These are phyloP conservation scores for Heliconius congener DNA, from an alignment of 1,140 invertebrate species.

Conservation along the genomic window DNA sequence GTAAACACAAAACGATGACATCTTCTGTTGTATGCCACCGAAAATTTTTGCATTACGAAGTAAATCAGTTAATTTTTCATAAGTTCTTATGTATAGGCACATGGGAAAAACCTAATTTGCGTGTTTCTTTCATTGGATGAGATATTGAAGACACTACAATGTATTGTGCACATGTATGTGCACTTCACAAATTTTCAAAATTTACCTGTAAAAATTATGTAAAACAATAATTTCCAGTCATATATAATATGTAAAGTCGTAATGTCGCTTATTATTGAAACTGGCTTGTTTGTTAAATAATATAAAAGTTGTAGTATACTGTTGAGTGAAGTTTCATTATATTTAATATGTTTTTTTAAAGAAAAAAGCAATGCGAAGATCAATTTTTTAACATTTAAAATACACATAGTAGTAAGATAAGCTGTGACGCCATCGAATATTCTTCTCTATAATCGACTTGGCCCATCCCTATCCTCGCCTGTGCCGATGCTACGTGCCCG, in stretches of 20 bases:
- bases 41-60: not conserved
- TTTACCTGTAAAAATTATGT: not conserved
- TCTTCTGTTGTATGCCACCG: not conserved
- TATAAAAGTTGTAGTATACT: not conserved
- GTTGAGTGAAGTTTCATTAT: not conserved
- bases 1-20: not conserved
- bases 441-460: slow-evolving; percentile 4
- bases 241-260: not conserved
- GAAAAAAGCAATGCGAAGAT: not conserved
- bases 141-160: no score
- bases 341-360: not conserved
- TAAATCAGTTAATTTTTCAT: not conserved
- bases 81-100: no score
- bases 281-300: not conserved
- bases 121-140: no score
- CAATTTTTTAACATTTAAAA: not conserved
- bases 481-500: slow-evolving; percentile 56
- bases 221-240: not conserved
- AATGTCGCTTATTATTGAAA: not conserved
- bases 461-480: slow-evolving; percentile 27
- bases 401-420: slow-evolving; percentile 7
- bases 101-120: no score
- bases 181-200: not conserved
- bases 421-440: not conserved
- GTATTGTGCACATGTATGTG: no score